Percentiles rank a stretch among this genome's conserved stretches.
Evolutionary conservation across 2,797 vertebrate genomes (phyloP).

Genomic region (Remorina albescens): DNA sequence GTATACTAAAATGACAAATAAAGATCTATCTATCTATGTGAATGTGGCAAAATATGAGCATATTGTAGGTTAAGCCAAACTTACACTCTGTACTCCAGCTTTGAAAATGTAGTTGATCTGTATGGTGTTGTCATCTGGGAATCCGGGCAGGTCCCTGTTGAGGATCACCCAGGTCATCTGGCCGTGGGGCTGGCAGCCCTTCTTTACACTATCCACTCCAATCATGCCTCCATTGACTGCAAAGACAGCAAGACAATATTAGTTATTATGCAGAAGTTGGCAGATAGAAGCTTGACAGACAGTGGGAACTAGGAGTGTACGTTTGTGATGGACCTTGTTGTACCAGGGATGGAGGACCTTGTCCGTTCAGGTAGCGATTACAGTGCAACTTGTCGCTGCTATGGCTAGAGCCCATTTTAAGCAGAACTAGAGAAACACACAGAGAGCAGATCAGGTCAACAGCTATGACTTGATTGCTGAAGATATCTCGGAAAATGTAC

Average conservation of each 20-base stretch:
- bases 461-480: background rate
- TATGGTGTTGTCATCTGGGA: constrained; percentile 67
- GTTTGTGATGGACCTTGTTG: constrained; percentile 66
- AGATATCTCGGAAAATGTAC: background rate
- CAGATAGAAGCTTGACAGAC: background rate
- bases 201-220: background rate
- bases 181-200: constrained; percentile 71
- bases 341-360: constrained; percentile 71
- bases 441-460: background rate
- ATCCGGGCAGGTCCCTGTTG: constrained; percentile 67
- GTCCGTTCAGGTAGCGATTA: constrained; percentile 75
- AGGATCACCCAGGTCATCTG: constrained; percentile 69
- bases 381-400: constrained; percentile 79
- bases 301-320: background rate
- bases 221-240: constrained; percentile 46
- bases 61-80: background rate
- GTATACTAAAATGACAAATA: too few relatives aligned
- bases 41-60: too few relatives aligned
- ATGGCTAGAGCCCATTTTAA: constrained; percentile 75
- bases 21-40: too few relatives aligned
- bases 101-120: constrained; percentile 74
- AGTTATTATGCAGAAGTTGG: background rate
- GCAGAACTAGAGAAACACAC: background rate
- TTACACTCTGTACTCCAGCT: constrained; percentile 78
- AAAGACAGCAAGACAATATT: constrained; percentile 25